Conservation (phyloP, 2,113 vertebrate genomes). For the Melanostigma gelatinosum region DNA sequence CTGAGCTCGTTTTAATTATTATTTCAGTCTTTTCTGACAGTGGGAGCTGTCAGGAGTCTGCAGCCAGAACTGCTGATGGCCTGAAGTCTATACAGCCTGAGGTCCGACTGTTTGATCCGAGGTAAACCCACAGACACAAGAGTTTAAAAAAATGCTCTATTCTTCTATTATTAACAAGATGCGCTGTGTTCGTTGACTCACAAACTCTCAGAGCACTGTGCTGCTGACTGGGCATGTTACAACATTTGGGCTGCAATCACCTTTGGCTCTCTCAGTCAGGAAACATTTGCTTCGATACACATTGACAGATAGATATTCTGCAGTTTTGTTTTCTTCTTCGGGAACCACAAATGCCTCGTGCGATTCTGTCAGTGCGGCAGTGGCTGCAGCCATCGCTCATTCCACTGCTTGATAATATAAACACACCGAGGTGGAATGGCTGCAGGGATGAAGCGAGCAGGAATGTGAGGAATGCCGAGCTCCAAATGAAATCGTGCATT, state of each 20-base stretch:
- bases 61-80: neutral
- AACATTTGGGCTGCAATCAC: neutral
- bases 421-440: constrained; percentile 47
- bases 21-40: neutral
- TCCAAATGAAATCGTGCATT: constrained; percentile 51
- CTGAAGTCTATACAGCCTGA: neutral
- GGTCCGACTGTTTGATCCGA: neutral
- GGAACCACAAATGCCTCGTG: neutral
- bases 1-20: neutral
- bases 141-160: neutral
- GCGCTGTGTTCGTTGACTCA: neutral
- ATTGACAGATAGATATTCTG: neutral
- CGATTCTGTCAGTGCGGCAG: neutral
- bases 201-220: neutral
- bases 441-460: constrained; percentile 36
- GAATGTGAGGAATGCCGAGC: constrained; percentile 70
- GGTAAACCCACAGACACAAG: neutral
- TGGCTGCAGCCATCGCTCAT: constrained; percentile 25
- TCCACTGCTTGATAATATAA: constrained; percentile 34
- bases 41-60: neutral
- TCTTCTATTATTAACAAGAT: neutral
- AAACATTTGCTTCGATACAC: neutral
- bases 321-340: neutral
- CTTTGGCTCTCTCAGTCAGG: neutral
- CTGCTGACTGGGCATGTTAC: neutral